A percentile compares a stretch with the other conserved stretches of the same genome.
These are phyloP conservation scores for Chiroxiphia lanceolata DNA, from an alignment of 2,797 vertebrate genomes.

Conservation along the genomic window DNA sequence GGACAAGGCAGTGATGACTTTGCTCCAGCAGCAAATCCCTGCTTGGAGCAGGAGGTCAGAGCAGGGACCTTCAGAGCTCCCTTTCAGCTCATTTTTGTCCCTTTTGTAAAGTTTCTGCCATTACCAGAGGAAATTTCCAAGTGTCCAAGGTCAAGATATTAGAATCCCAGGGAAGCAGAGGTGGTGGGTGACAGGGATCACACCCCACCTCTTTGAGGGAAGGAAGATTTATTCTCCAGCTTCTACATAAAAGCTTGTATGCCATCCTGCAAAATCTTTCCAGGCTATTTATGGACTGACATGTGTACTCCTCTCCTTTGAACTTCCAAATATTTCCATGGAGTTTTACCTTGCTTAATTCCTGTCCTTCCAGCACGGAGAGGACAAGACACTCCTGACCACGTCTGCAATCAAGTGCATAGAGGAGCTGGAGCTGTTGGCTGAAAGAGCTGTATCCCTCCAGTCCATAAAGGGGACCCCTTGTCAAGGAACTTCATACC, in stretches of 20 bases:
- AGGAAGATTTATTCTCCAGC: background rate
- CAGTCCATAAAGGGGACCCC: background rate
- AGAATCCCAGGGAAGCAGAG: background rate
- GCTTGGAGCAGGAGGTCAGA: background rate
- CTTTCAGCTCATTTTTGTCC: background rate
- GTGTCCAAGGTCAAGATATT: background rate
- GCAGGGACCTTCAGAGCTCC: background rate
- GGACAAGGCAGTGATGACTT: background rate
- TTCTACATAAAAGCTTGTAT: background rate
- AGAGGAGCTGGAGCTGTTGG: background rate
- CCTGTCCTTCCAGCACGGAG: background rate
- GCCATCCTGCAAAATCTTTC: background rate
- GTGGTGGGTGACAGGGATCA: background rate
- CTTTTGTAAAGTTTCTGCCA: background rate
- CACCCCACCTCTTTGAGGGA: fast-evolving
- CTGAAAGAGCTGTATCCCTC: background rate
- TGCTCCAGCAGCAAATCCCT: background rate
- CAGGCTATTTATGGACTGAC: background rate
- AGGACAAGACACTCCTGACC: background rate
- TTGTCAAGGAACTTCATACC: background rate
- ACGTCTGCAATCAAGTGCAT: background rate
- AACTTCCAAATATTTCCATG: background rate
- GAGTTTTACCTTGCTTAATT: background rate
- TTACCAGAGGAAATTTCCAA: background rate
- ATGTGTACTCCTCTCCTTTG: fast-evolving